Conservation (phyloP, 2,113 vertebrate species). For the Spizaetus ornatus region DNA sequence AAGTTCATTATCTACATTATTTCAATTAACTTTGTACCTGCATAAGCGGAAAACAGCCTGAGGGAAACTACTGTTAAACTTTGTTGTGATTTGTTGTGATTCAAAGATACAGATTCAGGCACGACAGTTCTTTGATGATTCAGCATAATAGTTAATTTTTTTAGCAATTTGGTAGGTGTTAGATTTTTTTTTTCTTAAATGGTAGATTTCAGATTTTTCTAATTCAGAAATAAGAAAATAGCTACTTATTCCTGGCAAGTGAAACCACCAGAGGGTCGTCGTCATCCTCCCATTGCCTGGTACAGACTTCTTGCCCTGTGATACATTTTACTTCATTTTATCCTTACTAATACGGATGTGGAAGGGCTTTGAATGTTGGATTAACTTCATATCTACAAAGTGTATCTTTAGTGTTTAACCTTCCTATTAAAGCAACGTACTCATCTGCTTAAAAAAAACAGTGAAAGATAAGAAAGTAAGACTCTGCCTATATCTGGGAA, state of each 20-base stretch:
- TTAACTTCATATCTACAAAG: background rate
- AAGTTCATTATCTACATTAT: constrained; percentile 67
- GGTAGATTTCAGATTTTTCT: background rate
- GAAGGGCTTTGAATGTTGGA: background rate
- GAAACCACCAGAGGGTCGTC: accelerated
- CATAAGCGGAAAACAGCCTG: constrained; percentile 20
- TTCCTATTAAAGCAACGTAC: background rate
- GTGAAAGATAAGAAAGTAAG: background rate
- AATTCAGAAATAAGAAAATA: background rate
- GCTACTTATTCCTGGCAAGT: background rate
- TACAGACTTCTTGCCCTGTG: background rate
- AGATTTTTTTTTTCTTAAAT: background rate
- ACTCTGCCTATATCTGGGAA: background rate
- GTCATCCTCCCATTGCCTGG: background rate
- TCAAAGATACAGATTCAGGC: constrained; percentile 32
- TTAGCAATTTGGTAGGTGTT: background rate
- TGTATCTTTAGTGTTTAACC: background rate
- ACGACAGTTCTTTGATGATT: background rate
- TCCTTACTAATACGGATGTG: background rate
- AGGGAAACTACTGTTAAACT: constrained; percentile 41
- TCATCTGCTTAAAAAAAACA: background rate
- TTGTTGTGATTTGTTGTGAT: constrained; percentile 38
- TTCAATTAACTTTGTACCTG: constrained; percentile 65
- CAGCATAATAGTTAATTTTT: background rate
- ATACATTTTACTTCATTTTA: background rate